Evolutionary conservation across 2,888 invertebrate species (phyloP).

Genomic region (Sminthurides aquaticus): DNA sequence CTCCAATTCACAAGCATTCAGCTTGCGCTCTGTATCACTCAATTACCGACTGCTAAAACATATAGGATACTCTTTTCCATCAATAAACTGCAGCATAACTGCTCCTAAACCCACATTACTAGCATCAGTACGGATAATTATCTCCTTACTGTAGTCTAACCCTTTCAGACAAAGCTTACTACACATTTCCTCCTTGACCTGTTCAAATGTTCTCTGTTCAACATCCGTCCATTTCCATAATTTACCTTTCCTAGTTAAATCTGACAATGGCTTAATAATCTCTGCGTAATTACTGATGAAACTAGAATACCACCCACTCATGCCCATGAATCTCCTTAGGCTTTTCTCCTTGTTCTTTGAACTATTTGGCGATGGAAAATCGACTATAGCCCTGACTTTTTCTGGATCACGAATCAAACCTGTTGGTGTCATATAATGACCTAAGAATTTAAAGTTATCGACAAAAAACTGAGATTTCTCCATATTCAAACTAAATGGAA

Average conservation of each 20-base stretch:
- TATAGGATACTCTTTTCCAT: slow-evolving; percentile 14
- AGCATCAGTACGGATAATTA: slow-evolving; percentile 19
- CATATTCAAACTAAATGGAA: slow-evolving; percentile 18
- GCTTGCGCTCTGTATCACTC: not conserved
- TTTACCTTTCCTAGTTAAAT: slow-evolving; percentile 15
- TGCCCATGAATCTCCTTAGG: slow-evolving; percentile 28
- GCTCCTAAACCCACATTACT: slow-evolving; percentile 19
- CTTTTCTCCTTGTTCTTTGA: slow-evolving; percentile 13
- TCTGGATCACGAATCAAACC: slow-evolving; percentile 21
- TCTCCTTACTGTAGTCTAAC: slow-evolving; percentile 19
- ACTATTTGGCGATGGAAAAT: slow-evolving; percentile 25
- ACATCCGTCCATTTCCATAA: not conserved
- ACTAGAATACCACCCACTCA: slow-evolving; percentile 22
- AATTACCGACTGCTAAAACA: slow-evolving; percentile 4
- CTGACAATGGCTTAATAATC: slow-evolving; percentile 21
- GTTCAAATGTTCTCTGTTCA: slow-evolving; percentile 18
- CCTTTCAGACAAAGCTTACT: slow-evolving; percentile 13
- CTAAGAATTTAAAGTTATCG: slow-evolving; percentile 19
- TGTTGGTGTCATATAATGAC: slow-evolving; percentile 24
- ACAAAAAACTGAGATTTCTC: slow-evolving; percentile 14
- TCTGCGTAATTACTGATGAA: slow-evolving; percentile 28
- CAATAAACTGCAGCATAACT: slow-evolving; percentile 12
- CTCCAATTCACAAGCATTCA: slow-evolving; percentile 5
- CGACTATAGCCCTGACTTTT: slow-evolving; percentile 23
- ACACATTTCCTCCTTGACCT: slow-evolving; percentile 18